Base-by-base conservation (phyloP, 2,888 invertebrate genomes). In the Aspidiotus rigidus region DNA sequence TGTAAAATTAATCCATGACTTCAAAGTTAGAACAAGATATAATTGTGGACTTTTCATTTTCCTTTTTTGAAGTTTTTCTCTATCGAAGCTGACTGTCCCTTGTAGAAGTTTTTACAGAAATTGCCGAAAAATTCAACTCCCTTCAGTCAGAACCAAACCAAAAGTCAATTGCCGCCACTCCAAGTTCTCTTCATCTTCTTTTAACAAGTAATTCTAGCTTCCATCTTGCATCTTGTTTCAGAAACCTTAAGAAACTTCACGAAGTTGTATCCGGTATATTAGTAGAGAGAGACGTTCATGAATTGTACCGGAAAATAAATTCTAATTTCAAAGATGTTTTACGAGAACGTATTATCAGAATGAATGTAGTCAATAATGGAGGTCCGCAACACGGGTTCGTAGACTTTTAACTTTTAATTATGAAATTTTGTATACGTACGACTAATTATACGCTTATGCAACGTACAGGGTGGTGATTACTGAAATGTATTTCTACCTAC, bases 341-440 rank as follows among this genome's bases (percentile, higher is more conserved):
- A 74, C 83, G 90, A 78, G 89, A 91, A 75, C 90, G 93, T 77
- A 81, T 97, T 74, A 77, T 85, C 5, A 88, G 87, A 78, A 86
- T 94, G 83, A 92, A 93, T 77, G 91, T 97, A 74, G 86, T 87
- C 70, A 95, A 93, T 74, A 93, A 96, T 80, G 95, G 95, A n/a
- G 94, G 95, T 62, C 96, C 96, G 2, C 93, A 95, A 77, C 95
- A 96, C 78, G 95, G 94, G 83, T 83, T 77, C 55, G 60, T 62
- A 39, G 13, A 13, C 53, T 53, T 53, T 5, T 53, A 13, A 53
- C 53, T 13, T 53, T 5, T 11, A 5, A 53, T 13, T 13, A 53
- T 53, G 53, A 53, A 53, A 13, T 53, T 53, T n/a, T 53, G 5
- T 3, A 5, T 53, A n/a, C 13, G 5, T 53, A 3, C 11, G n/a